Base-by-base conservation (phyloP, 2,113 vertebrate species). In the Cheilinus undulatus region DNA sequence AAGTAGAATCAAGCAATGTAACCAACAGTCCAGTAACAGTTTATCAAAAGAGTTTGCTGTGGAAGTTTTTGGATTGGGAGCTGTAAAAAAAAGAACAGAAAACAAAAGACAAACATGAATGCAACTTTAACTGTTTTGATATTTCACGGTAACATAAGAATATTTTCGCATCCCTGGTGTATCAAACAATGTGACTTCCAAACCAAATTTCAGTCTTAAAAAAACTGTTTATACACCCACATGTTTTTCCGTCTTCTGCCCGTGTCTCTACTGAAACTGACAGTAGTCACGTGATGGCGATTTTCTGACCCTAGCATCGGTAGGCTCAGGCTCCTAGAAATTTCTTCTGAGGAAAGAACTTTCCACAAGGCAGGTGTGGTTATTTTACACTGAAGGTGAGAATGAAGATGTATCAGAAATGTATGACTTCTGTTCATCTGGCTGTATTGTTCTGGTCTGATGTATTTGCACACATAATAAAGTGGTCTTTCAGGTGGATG, bases 241-340 rank as follows among this genome's bases (percentile, higher is more conserved):
- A 17, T 26, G 8, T 26, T 52, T 46, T 61, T 61, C 13, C 45
- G 4, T 20, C 53, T 24, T 58, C 15, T 30, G 22, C n/a, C 56
- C 30, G 46, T 57, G 56, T 36, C 64, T 34, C 12, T 27, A 24
- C 24, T 36, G 19, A 52, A 52, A 32, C 26, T 30, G 17, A 22
- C 49, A 13, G 32, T 9, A 26, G 15, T 38, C 4, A 19, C 50
- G 46, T 64, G 46, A 71, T 27, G 53, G 73, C 42, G 26, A 40
- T 58, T 62, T 56, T 56, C 50, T 51, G 2, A 7, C 20, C 23
- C 28, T 57, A 38, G 24, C 7, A 20, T 53, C 3, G n/a, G n/a
- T n/a, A n/a, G 26, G 42, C 12, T 54, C 20, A 7, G 53, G 59
- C 30, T 11, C 52, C 14, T 34, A 27, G 5, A 50, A 12, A n/a